Percentiles rank a stretch among this genome's conserved stretches.
These are phyloP conservation scores for Chelonus formosanus DNA, from an alignment of 2,888 invertebrate species.

Conservation along the genomic window DNA sequence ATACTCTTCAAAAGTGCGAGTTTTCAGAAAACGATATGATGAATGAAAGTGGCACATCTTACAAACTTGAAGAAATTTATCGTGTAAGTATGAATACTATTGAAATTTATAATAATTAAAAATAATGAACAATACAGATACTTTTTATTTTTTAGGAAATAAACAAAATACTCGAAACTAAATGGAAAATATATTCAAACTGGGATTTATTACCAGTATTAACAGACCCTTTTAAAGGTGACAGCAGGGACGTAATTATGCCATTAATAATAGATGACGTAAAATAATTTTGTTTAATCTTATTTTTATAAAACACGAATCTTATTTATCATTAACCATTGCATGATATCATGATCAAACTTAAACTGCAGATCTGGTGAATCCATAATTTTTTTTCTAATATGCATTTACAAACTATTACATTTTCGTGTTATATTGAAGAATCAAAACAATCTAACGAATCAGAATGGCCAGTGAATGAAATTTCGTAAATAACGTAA, in stretches of 20 bases:
- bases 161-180: conserved; percentile 67
- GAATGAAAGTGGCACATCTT: conserved; percentile 47
- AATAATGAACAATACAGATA: conserved; percentile 42
- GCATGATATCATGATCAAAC: not conserved
- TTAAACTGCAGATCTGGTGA: conserved; percentile 27
- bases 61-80: conserved; percentile 49
- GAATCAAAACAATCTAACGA: not conserved
- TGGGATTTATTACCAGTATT: conserved; percentile 69
- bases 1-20: conserved; percentile 68
- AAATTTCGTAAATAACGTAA: not conserved
- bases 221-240: conserved; percentile 66
- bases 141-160: conserved; percentile 63
- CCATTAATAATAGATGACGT: conserved; percentile 69
- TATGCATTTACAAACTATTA: conserved; percentile 30
- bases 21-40: conserved; percentile 68
- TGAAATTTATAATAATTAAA: no score
- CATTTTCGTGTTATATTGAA: not conserved
- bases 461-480: not conserved
- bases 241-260: conserved; percentile 70
- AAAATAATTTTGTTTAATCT: conserved; percentile 57
- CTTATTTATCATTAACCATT: no score
- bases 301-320: no score
- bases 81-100: conserved; percentile 49
- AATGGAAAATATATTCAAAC: conserved; percentile 69
- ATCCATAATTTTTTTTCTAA: conserved; percentile 7